Base-by-base conservation (phyloP, 2,888 invertebrate species). In the Apotomis capreana region DNA sequence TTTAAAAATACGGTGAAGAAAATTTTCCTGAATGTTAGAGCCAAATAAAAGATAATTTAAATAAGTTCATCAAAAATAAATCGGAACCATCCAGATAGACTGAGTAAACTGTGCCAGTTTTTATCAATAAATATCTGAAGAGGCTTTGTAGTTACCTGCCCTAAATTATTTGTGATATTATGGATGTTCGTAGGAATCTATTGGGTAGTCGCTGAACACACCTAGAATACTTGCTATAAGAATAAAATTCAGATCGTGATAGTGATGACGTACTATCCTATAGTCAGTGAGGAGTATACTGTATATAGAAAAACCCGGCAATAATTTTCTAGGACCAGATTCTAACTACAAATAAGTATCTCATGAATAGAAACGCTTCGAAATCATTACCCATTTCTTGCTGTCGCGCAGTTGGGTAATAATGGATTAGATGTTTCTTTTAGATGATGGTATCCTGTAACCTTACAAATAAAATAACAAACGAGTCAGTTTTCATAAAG, bases 141-240 rank as follows among this genome's bases (percentile, higher is more conserved):
- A 89, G 89, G 90, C 86, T 84, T 84, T 76, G 82, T 89, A 89
- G 90, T 91, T 90, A 89, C 89, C 72, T 63, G 68, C 72, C 89
- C 88, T 92, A 92, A 92, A 90, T 92, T 91, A 92, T 91, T 90
- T 89, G 90, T 91, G 92, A 92, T 92, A 92, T 89, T 86, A 87
- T 85, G 80, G 84, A 87, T 82, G 84, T 84, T 83, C 44, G 67
- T 62, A 71, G 71, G 51, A 57, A 52, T 75, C 75, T 81, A 78
- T 81, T 84, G 81, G 79, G 76, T 78, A 81, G 78, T 78, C 78
- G 76, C 80, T 51, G 67, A 49, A 15, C 61, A 67, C 40, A 60
- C 61, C 46, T 67, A 67, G 51, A 61, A 46, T 55, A 59, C 46
- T 65, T 26, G 57, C 57, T 49, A 62, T 26, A 57, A 26, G n/a